Evolutionary conservation across 2,797 vertebrate genomes (phyloP).

Genomic region (Ptychadena robeensis): DNA sequence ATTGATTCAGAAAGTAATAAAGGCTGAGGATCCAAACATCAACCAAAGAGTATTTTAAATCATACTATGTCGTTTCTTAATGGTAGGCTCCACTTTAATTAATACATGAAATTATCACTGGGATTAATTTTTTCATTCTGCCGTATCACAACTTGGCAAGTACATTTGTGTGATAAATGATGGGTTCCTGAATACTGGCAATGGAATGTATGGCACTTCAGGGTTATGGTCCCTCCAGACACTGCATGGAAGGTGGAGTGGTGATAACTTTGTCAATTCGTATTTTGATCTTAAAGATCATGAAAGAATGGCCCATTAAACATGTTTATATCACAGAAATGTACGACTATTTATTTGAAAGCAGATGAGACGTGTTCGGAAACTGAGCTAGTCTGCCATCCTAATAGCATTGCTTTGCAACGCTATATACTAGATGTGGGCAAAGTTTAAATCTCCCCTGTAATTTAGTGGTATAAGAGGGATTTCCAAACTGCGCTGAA

Average conservation of each 20-base stretch:
- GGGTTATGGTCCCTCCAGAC: not conserved
- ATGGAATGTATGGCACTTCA: not conserved
- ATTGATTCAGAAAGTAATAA: too few species aligned
- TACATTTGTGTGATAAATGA: not conserved
- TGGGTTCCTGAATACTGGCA: not conserved
- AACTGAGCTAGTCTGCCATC: not conserved
- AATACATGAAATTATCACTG: not conserved
- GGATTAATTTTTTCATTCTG: not conserved
- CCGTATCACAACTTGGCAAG: not conserved
- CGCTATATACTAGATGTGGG: not conserved
- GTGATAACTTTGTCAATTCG: constrained; percentile 3
- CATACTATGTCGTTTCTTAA: too few species aligned
- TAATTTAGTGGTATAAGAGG: not conserved
- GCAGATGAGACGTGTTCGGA: not conserved
- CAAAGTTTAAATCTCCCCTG: not conserved
- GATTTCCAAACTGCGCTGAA: too few species aligned
- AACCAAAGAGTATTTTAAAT: too few species aligned
- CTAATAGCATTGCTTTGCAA: not conserved
- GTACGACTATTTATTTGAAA: not conserved
- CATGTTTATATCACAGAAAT: constrained; percentile 33
- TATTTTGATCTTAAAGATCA: constrained; percentile 28
- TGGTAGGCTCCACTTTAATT: too few species aligned
- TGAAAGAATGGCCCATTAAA: constrained; percentile 42
- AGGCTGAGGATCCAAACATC: too few species aligned
- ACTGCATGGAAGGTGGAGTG: constrained; percentile 23